Base-by-base conservation (phyloP, 2,113 vertebrate species). In the Ptilonorhynchus violaceus region DNA sequence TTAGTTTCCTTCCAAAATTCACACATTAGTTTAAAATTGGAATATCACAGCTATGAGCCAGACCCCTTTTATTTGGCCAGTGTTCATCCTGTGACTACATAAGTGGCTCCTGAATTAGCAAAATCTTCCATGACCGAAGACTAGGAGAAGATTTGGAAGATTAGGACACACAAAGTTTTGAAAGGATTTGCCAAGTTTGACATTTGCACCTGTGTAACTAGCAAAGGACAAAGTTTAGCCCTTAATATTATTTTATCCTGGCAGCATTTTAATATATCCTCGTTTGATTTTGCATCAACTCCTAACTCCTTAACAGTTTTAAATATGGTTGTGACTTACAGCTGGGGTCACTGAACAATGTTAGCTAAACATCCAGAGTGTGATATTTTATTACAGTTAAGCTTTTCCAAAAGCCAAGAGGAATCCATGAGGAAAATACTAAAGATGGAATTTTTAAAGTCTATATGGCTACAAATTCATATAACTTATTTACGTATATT, bases 311-410 rank as follows among this genome's bases (percentile, higher is more conserved):
- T 85, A 94, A 84, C 94, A 96, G 93, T 97, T 97, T 97, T 93
- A 97, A 97, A 96, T 81, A 74, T n/a, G 89, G 91, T 93, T 96
- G 74, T 89, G 97, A 95, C 95, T 94, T 96, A 90, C 78, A 37
- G 28, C 70, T 83, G 72, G 91, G 96, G 96, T 97, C 95, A 96
- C 83, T 44, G 85, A 96, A 88, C 94, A 95, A 81, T 46, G 59
- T 92, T 97, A 86, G 39, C 88, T 97, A 97, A 98, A 97, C 89
- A 96, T 94, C 88, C 94, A 94, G 76, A 97, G 89, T 93, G 88
- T 97, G 91, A 83, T 95, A 97, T 98, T 98, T 98, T 96, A 97
- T 97, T 97, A 97, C 94, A 96, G 94, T 91, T 97, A 97, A 97
- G 95, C 89, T 98, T 96, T 96, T 95, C 63, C 92, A 97, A 98